Percentiles rank a stretch among this genome's conserved stretches.
Evolutionary conservation across 2,113 vertebrate genomes (phyloP).

Genomic region (Percina caprodes): DNA sequence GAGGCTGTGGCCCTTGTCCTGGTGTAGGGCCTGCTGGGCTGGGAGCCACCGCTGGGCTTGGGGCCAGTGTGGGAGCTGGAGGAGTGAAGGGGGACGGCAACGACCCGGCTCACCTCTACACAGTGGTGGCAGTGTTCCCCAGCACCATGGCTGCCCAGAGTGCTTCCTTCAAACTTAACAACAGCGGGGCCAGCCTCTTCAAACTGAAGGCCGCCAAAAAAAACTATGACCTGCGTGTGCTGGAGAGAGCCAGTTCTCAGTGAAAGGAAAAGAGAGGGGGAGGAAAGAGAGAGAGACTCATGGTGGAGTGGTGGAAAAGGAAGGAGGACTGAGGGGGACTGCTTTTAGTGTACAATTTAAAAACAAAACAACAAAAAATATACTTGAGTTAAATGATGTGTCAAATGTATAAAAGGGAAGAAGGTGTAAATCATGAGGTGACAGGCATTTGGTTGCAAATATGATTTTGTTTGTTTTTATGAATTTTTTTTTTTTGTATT

Average conservation of each 20-base stretch:
- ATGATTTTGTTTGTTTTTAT: conserved; percentile 75
- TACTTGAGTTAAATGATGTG: conserved; percentile 66
- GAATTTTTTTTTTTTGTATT: conserved; percentile 80
- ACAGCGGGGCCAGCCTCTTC: conserved; percentile 94
- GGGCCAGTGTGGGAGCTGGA: conserved; percentile 60
- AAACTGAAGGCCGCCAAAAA: conserved; percentile 97
- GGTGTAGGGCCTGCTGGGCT: conserved; percentile 45
- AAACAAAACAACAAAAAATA: conserved; percentile 48
- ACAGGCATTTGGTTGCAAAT: conserved; percentile 76
- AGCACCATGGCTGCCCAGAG: conserved; percentile 96
- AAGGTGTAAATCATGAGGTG: conserved; percentile 78
- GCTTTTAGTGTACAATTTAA: conserved; percentile 72
- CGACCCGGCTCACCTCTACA: conserved; percentile 97
- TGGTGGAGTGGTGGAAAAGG: conserved; percentile 59
- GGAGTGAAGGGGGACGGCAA: conserved; percentile 81
- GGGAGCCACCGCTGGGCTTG: conserved; percentile 42
- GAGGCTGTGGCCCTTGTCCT: conserved; percentile 61
- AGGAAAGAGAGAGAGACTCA: conserved; percentile 57
- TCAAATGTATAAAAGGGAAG: conserved; percentile 81
- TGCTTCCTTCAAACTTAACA: conserved; percentile 98
- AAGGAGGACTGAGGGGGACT: conserved; percentile 68
- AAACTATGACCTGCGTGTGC: conserved; percentile 96
- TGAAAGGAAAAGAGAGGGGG: conserved; percentile 76
- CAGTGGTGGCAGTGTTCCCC: conserved; percentile 98
- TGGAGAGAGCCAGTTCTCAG: conserved; percentile 96